Evolutionary conservation across 1,140 invertebrate species (phyloP).

Genomic region (Scaptodrosophila lebanonensis): DNA sequence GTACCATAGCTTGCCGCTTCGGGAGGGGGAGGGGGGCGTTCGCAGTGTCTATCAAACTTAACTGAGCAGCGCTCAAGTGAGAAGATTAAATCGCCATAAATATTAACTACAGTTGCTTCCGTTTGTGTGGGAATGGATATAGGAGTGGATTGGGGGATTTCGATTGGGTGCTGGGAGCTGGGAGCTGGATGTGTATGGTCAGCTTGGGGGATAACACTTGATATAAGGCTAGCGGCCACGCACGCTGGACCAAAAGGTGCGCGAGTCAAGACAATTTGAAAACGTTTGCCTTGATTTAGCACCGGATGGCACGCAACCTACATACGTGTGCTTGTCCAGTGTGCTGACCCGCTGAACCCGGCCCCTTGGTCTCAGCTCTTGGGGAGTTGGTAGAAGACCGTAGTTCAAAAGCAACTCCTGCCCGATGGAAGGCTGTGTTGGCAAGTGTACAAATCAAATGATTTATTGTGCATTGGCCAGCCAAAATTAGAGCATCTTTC

Average conservation of each 20-base stretch:
- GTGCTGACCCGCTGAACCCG: no score
- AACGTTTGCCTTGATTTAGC: conserved; percentile 70
- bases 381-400: no score
- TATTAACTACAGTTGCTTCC: conserved; percentile 72
- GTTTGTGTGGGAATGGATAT: conserved; percentile 7
- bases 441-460: conserved; percentile 70
- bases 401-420: no score
- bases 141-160: background rate
- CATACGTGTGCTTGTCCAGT: no score
- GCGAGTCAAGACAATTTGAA: conserved; percentile 58
- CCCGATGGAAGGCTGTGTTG: conserved; percentile 5
- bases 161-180: background rate
- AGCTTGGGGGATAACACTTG: conserved; percentile 3
- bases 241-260: conserved; percentile 29
- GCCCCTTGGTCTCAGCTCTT: no score
- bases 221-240: conserved; percentile 1
- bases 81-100: conserved; percentile 76
- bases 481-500: conserved; percentile 45
- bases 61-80: conserved; percentile 71
- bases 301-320: conserved; percentile 71
- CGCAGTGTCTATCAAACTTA: conserved; percentile 65
- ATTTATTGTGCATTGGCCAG: conserved; percentile 54
- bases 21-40: background rate
- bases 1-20: background rate
- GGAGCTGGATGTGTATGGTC: background rate